Base-by-base conservation (phyloP, 2,113 vertebrate genomes). In the Oryzias woworae region DNA sequence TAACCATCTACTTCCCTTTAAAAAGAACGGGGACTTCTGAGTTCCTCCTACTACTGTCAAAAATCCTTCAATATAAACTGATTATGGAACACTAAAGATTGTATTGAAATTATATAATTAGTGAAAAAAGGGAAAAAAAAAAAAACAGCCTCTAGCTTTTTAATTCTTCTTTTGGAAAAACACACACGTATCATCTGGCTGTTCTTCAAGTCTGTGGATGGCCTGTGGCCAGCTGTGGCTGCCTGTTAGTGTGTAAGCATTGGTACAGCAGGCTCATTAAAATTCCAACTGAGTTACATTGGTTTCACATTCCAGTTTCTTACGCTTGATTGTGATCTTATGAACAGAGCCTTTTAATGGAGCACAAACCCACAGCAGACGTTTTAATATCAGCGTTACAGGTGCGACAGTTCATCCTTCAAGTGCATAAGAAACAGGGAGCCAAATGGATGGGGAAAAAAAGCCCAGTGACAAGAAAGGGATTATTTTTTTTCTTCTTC, bases 21-120 rank as follows among this genome's bases (percentile, higher is more conserved):
- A 81, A 86, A 73, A 73, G 57, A 73, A 81, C 22, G 45, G 44
- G 56, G 58, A 81, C 56, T 75, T 71, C 78, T 76, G 58, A 72
- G 61, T 58, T 74, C n/a, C 17, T 53, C 49, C 68, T 75, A 55
- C 65, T 80, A 71, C 23, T 73, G 44, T 14, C 16, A 66, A 53
- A 8, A 62, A 7, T 57, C 24, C 60, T 36, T 36, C 12, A 53
- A 61, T 64, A 45, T 45, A 14, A 45, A 46, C 18, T 22, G 41
- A 5, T 24, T 44, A 24, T 53, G 2, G 15, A 50, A 46, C 51
- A 18, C 14, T 18, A 17, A 41, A 50, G 24, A 16, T 16, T 45
- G 16, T 42, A 58, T 58, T 58, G 14, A 8, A 20, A 48, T 45
- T 23, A 26, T 24, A 24, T 15, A 10, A 10, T 51, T 7, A 31